A percentile compares a stretch with the other conserved stretches of the same genome.
Evolutionary conservation across 2,113 vertebrate genomes (phyloP).

Genomic region (Rattus rattus): DNA sequence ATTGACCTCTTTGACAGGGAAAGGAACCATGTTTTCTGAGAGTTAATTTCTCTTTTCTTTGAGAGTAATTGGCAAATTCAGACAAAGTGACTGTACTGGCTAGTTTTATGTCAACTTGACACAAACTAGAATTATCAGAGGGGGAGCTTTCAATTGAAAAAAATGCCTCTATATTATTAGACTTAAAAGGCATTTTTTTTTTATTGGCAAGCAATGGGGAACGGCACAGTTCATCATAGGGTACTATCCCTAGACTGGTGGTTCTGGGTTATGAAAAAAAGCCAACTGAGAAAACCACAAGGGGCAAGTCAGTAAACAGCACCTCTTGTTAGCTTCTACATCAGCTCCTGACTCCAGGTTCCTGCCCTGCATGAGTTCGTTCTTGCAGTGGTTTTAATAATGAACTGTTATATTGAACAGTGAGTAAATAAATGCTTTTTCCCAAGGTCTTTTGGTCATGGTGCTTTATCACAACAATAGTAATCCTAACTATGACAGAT

Average conservation of each 20-base stretch:
- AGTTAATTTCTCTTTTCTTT: background rate
- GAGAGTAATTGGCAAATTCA: background rate
- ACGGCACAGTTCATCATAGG: background rate
- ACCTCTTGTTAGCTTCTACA: background rate
- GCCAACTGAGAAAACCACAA: background rate
- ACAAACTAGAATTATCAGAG: background rate
- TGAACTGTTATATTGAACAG: background rate
- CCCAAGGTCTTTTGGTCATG: background rate
- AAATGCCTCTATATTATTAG: background rate
- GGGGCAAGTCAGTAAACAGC: background rate
- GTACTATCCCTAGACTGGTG: background rate
- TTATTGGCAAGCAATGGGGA: background rate
- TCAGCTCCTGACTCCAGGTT: background rate
- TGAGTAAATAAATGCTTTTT: background rate
- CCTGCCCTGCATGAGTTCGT: background rate
- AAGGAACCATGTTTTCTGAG: background rate
- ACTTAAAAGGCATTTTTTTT: background rate
- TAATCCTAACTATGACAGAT: background rate
- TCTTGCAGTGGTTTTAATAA: background rate
- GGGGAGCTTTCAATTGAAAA: background rate
- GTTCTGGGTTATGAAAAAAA: background rate
- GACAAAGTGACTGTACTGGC: background rate
- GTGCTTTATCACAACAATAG: background rate
- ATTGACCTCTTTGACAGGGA: background rate
- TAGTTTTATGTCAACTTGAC: background rate